Conservation (phyloP, 1,140 invertebrate genomes). For the Hylaeus volcanicus region DNA sequence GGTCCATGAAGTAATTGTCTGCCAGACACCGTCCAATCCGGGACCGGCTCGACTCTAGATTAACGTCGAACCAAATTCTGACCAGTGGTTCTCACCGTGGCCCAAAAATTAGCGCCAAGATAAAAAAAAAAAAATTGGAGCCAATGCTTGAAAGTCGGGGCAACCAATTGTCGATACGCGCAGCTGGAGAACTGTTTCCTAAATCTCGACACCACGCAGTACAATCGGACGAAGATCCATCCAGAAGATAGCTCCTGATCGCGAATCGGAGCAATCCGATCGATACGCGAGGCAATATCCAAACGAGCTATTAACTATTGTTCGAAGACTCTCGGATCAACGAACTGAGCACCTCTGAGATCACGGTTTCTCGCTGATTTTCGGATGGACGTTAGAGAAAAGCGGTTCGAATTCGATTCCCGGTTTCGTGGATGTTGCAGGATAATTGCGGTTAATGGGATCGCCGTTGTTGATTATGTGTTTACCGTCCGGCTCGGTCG, state of each 20-base stretch:
- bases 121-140: no score
- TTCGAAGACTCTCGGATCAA: no score
- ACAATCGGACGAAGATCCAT: no score
- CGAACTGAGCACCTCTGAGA: constrained; percentile 23
- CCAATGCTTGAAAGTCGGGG: no score
- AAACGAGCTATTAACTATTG: no score
- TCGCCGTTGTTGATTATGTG: constrained; percentile 47
- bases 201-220: no score
- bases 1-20: constrained; percentile 76
- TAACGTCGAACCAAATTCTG: constrained; percentile 70
- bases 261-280: no score
- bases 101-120: no score
- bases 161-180: no score
- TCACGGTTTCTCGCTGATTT: constrained; percentile 30
- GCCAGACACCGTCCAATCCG: constrained; percentile 72
- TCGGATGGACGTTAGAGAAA: constrained; percentile 2
- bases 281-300: no score
- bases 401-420: constrained; percentile 18
- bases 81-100: constrained; percentile 68
- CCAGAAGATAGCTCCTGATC: no score
- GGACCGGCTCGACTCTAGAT: constrained; percentile 56
- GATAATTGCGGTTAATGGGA: constrained; percentile 54
- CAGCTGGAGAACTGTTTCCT: no score
- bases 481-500: constrained; percentile 13
- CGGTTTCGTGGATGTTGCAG: background rate